Evolutionary conservation across 1,140 invertebrate species (phyloP), one percentile per base, ranked within the genome.

Genomic region (Drosophila pseudoobscura): DNA sequence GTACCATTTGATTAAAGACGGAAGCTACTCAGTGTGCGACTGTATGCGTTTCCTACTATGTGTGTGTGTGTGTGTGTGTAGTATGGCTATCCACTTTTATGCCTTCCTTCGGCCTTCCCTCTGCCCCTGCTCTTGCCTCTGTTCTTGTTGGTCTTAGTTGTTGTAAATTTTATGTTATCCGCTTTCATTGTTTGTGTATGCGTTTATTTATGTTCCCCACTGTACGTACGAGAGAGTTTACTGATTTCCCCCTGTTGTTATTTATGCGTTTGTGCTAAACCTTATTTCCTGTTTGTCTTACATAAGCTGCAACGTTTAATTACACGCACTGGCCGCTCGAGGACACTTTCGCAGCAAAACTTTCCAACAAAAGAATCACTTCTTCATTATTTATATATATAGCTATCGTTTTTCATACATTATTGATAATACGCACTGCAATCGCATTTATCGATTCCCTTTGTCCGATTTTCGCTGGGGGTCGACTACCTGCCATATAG

Each of bases 111-210:
- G 57, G 46, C 69, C 51, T 55, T 13, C 43, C 43, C 44, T 20
- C n/a, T 35, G 41, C n/a, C 50, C 31, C 60, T 74, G 29, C 62
- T 49, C 44, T 43, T 60, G 24, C 24, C 24, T 5, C 24, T 11
- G 35, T 52, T 22, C 80, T 64, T 77, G 77, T 70, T 80, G 54
- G 66, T 51, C 60, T 69, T 66, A 80, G 77, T 85, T 85, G 80
- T 82, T 85, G 82, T 88, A 88, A 87, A 87, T 85, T 87, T 87
- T 87, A 82, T 85, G 78, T 88, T 85, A 88, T 85, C 82, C 82
- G 82, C 62, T 88, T 87, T 66, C 82, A 87, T 88, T 85, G 82
- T 85, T 87, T 85, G 82, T 85, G 82, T 51, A 53, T 68, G 78
- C 74, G 65, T 82, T 78, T 78, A 82, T 85, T 85, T 87, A 88